Base-by-base conservation (phyloP, 2,888 invertebrate species). In the Xanthorhoe spadicearia region DNA sequence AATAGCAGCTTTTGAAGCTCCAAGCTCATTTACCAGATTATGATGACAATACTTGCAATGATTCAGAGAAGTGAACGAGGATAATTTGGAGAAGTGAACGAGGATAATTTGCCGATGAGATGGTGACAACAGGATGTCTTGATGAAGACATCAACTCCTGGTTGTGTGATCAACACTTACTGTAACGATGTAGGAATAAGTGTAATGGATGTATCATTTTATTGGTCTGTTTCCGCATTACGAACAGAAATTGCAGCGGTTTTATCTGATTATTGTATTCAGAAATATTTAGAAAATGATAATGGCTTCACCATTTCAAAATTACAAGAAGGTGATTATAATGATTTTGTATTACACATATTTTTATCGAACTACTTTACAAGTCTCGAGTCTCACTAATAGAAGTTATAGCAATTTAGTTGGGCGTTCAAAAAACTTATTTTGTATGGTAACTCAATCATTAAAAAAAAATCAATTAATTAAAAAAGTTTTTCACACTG, bases 401-500 rank as follows among this genome's bases (percentile, higher is more conserved):
- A 23, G 23, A 23, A 3, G 23, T 23, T 32, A 7, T 32, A 32
- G 38, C 3, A 38, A 8, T 9, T 38, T 23, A 23, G 23, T 10
- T 61, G 10, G 46, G 1, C 8, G 17, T 48, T 18, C 15, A 74
- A 70, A 74, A 75, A 74, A 56, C 52, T 35, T 50, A 52, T 61
- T 50, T 64, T 58, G 74, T 77, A 73, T 32, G 13, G 38, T 77
- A 75, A 81, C 80, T 79, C 77, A 80, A 78, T 81, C 75, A 77
- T 75, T 67, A 82, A 85, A 83, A 84, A 74, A 75, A 84, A 83
- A 88, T 86, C 85, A 83, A 83, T 77, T 43, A 55, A 78, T 32
- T 50, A 78, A 82, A 84, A 86, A 83, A 82, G 78, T 85, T 88
- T 88, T 89, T 88, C 83, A 86, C 85, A 83, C 84, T 84, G 82